phyloP scores from a whole-genome alignment of 1,140 invertebrate genomes.

The Myzus persicae region DNA sequence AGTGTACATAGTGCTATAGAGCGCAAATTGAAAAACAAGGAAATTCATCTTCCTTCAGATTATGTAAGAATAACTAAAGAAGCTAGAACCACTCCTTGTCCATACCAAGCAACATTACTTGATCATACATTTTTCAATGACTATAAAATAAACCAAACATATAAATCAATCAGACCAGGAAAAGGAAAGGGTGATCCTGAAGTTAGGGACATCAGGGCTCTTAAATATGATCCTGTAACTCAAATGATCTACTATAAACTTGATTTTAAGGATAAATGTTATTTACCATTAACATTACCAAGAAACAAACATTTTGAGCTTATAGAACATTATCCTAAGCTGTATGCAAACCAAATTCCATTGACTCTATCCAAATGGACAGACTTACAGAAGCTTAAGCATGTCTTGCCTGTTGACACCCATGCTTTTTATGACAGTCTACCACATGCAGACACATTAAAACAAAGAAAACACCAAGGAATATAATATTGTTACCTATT shows the following conservation, averaged over 20 bases:
- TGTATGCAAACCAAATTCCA: too few species aligned
- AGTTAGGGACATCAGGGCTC: neutral
- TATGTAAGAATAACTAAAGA: slow-evolving; percentile 57
- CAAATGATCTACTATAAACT: neutral
- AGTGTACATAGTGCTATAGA: slow-evolving; percentile 59
- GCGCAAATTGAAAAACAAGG: neutral
- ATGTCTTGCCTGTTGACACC: too few species aligned
- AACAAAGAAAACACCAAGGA: too few species aligned
- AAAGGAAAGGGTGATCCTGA: neutral
- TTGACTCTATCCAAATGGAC: too few species aligned
- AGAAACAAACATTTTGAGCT: neutral
- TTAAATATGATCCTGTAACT: neutral
- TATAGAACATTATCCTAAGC: neutral
- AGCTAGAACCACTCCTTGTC: slow-evolving; percentile 46
- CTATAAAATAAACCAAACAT: neutral
- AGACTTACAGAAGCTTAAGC: too few species aligned
- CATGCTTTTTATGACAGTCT: too few species aligned
- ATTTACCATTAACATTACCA: slow-evolving; percentile 2
- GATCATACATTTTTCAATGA: slow-evolving; percentile 55
- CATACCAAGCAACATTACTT: slow-evolving; percentile 47
- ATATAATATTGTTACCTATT: too few species aligned
- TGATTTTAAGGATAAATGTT: neutral
- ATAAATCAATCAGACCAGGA: slow-evolving; percentile 12
- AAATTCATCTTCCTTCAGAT: slow-evolving; percentile 60
- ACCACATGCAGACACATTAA: too few species aligned